Evolutionary conservation across 2,888 invertebrate species (phyloP), one percentile per base, ranked within the genome.

Genomic region (Ophioninae sp.): DNA sequence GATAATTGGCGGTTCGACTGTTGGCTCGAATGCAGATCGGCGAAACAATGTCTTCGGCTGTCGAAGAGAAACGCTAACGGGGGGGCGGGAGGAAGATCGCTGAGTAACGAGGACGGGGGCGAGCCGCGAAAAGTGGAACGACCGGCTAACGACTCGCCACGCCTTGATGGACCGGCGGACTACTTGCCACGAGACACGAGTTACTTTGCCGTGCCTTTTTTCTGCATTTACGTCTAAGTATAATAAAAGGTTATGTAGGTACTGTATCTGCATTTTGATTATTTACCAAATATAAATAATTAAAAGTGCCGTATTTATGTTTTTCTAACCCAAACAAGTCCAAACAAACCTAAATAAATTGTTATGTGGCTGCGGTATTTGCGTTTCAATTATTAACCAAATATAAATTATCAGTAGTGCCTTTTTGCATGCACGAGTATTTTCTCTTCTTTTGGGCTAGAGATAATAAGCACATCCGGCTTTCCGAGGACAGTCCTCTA

Each of bases 1-100:
- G 22, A 58, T 59, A 67, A 76, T 67, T 76, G 75, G 23, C 75
- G n/a, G 67, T 58, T 76, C 41, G 30, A n/a, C 39, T 22, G 39
- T 67, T 76, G 5, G 6, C 17, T 41, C 13, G 58, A 67, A 10
- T 41, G 10, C n/a, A n/a, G 58, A 58, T 23, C 8, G 37, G 51
- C 23, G 20, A 23, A 67, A 76, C 13, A 76, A 30, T 41, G 59
- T 76, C 58, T 9, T 6, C 22, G 30, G 41, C 23, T 22, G 58
- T 41, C 67, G 30, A 76, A 67, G 51, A 51, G 51, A 6, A 51
- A 56, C 13, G 23, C 2, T 13, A 56, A 75, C 17, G 23, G 44
- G 13, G 44, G 20, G 37, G 39, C 65, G 7, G 56, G 22, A 75
- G 10, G 41, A 44, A 51, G 51, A 30, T 63, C 20, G 41, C 23